Evolutionary conservation across 2,113 vertebrate genomes (phyloP), one percentile per base, ranked within the genome.

Genomic region (Arizona elegans): DNA sequence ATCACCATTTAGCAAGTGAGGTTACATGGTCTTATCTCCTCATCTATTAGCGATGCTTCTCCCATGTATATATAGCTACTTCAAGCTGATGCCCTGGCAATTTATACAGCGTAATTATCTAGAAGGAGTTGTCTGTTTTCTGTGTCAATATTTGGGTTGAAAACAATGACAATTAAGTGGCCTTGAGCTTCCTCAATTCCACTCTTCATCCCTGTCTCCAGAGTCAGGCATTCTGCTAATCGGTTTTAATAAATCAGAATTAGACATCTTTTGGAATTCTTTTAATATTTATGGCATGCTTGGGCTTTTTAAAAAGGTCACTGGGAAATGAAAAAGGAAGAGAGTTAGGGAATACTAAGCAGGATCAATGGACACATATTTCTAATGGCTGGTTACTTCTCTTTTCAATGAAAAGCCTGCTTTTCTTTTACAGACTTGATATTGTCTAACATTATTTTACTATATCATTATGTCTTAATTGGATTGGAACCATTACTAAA

Each of bases 241-340:
- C 59, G 86, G 86, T 92, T 96, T 95, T 96, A 88, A 88, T 94
- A 95, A 94, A 93, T 90, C 9, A 95, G 92, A 94, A 95, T 91
- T 62, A 94, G 92, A 87, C 92, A 92, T 92, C 89, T 92, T 90
- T 92, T 87, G 56, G 65, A 94, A 86, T 94, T 92, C 86, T 96
- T 97, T 97, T 95, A 97, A 95, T 97, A 97, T 96, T 97, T 97
- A 96, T 92, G 55, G 81, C 81, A 91, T 96, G 55, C 88, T 95
- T 95, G 88, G 95, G 91, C 96, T 96, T 97, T 94, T 94, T 26
- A 92, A 29, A 97, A 97, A 97, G 96, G 96, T 97, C 96, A 95
- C 88, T 93, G 92, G 94, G 93, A 97, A 97, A 97, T 95, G 93
- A 97, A 96, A 97, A 29, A 92, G 93, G 43, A 65, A 81, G 90